Evolutionary conservation across 2,888 invertebrate species (phyloP).

Genomic region (Pseudoips prasinana): DNA sequence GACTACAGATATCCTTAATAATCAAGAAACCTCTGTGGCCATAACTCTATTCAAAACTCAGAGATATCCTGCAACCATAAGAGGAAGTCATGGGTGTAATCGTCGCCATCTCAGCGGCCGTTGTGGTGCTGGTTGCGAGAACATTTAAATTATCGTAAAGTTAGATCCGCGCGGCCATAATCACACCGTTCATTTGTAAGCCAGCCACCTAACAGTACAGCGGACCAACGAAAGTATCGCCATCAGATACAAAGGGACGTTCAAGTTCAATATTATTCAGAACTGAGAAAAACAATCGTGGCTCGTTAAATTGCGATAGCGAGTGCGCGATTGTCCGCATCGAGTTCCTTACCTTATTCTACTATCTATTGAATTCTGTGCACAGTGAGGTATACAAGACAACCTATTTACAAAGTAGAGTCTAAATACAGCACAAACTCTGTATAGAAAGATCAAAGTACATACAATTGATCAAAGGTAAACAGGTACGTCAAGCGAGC

Average conservation of each 20-base stretch:
- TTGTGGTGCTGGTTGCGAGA: constrained; percentile 64
- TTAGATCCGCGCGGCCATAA: constrained; percentile 76
- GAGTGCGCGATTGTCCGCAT: constrained; percentile 64
- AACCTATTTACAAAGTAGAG: constrained; percentile 23
- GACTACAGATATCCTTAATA: constrained; percentile 8
- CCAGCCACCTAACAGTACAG: constrained; percentile 71
- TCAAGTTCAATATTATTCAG: constrained; percentile 79
- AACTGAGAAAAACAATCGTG: constrained; percentile 81
- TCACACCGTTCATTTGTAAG: constrained; percentile 79
- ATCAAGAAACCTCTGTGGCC: constrained; percentile 37
- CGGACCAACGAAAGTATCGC: constrained; percentile 70
- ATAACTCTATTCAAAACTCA: constrained; percentile 71
- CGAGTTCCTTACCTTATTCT: constrained; percentile 52
- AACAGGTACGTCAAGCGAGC: constrained; percentile 38
- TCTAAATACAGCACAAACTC: constrained; percentile 14
- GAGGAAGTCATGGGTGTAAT: constrained; percentile 71
- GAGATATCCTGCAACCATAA: constrained; percentile 66
- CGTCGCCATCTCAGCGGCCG: constrained; percentile 60
- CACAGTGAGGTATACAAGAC: constrained; percentile 28
- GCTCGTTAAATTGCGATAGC: constrained; percentile 77
- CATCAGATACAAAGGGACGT: constrained; percentile 71
- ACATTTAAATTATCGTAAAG: constrained; percentile 78
- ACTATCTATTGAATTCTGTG: constrained; percentile 41
- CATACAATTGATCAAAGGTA: constrained; percentile 44
- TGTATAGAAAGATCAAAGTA: constrained; percentile 9